phyloP scores from a whole-genome alignment of 2,888 invertebrate species.

The Dicyrtomina minuta region DNA sequence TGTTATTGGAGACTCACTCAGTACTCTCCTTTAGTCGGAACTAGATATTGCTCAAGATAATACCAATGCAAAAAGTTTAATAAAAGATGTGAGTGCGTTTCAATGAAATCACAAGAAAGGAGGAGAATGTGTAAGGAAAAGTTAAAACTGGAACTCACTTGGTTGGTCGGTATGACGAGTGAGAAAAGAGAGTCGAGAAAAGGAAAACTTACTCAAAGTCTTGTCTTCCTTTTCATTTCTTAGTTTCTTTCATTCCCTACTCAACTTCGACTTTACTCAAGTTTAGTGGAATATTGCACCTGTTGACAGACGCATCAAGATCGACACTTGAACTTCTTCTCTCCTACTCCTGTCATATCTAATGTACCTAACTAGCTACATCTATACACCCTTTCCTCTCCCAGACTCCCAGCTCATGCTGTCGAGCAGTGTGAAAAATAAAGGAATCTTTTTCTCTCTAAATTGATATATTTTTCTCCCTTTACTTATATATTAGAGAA shows the following conservation, averaged over 20 bases:
- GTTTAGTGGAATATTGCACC: conserved; percentile 36
- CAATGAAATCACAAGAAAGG: conserved; percentile 18
- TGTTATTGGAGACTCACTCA: no score
- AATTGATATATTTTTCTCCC: no score
- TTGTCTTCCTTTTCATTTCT: conserved; percentile 24
- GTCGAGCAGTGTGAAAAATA: no score
- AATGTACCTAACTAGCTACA: no score
- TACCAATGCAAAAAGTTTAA: conserved; percentile 42
- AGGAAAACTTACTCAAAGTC: conserved; percentile 20
- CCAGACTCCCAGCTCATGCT: no score
- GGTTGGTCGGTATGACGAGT: conserved; percentile 10
- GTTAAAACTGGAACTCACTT: conserved; percentile 30
- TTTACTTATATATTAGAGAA: no score
- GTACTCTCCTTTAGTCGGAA: conserved; percentile 10
- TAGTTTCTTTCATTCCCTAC: conserved; percentile 15
- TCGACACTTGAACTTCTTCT: conserved; percentile 21
- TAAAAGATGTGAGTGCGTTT: conserved; percentile 38
- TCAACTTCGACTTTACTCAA: conserved; percentile 7
- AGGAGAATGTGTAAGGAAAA: conserved; percentile 21
- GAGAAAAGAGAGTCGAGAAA: conserved; percentile 10
- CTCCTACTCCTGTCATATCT: not conserved
- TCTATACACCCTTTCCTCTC: no score
- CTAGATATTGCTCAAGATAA: conserved; percentile 31
- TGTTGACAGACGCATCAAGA: conserved; percentile 37
- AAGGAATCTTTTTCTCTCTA: no score